Evolutionary conservation across 2,888 invertebrate genomes (phyloP), one percentile per base, ranked within the genome.

Genomic region (Lycaena phlaeas): DNA sequence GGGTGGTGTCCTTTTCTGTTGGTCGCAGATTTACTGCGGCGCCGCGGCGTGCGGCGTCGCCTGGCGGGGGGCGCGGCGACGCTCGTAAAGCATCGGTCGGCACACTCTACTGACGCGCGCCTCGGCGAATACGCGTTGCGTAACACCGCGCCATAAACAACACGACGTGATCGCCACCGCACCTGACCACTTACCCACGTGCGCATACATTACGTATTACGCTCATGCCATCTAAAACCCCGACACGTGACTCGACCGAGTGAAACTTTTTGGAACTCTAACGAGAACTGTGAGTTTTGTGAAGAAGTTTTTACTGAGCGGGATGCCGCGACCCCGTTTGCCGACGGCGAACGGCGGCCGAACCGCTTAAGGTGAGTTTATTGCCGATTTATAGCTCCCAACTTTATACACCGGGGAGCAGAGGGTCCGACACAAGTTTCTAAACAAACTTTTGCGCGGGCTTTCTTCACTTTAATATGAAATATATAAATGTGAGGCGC

Each of bases 61-160:
- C 63, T 53, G 67, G 71, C 55, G 61, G 61, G 62, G 62, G 61
- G 78, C 64, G 77, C 69, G 72, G 68, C 74, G 73, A 69, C 72
- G 81, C 70, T 82, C 82, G 82, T 84, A 84, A 84, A 84, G 62
- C 82, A 82, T 82, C 81, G 79, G 72, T 66, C 77, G 78, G 71
- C 84, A 81, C 81, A 79, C 78, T 84, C 82, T 65, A 73, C 77
- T 82, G 82, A 84, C 84, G 84, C 82, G 79, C 82, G 78, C 69
- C 78, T 72, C 70, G 75, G 79, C 77, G 81, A 81, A 75, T 73
- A 81, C 82, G 81, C 81, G 82, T 82, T 82, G 82, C 82, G 82
- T 82, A 82, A 82, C 65, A 61, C 64, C 76, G 77, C 74, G 73
- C 75, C 75, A 78, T 82, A 82, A 82, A 84, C 82, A 81, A 78